These are phyloP conservation scores for Sepioteuthis lessoniana DNA, from an alignment of 2,888 invertebrate genomes.

Conservation along the genomic window DNA sequence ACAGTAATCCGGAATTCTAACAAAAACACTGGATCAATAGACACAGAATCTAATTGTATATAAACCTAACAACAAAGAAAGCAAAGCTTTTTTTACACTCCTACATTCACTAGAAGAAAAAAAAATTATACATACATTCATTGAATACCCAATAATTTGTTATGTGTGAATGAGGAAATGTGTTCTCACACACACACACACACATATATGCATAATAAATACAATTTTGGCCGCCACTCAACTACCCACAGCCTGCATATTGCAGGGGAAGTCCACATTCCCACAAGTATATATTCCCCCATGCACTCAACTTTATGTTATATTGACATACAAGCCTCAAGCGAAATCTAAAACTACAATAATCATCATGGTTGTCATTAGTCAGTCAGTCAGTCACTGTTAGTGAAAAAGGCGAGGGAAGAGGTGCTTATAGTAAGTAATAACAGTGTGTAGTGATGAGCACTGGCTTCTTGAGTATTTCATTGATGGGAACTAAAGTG, in stretches of 20 bases:
- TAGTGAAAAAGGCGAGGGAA: background rate
- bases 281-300: slow-evolving; percentile 4
- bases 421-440: background rate
- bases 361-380: background rate
- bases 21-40: too few species aligned
- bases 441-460: background rate
- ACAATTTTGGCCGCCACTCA: background rate
- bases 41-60: too few species aligned
- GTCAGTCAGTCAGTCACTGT: background rate
- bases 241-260: background rate
- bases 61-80: too few species aligned
- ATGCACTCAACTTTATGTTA: background rate
- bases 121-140: too few species aligned
- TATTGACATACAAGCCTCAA: background rate
- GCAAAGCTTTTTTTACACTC: too few species aligned
- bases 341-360: background rate
- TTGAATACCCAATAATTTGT: background rate
- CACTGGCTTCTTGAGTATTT: background rate
- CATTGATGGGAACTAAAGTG: background rate
- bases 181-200: background rate
- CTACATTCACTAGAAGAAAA: too few species aligned
- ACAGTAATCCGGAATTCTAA: too few species aligned
- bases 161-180: background rate
- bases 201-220: background rate
- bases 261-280: background rate